phyloP scores from a whole-genome alignment of 2,797 vertebrate genomes.

The Crypturellus tataupa region DNA sequence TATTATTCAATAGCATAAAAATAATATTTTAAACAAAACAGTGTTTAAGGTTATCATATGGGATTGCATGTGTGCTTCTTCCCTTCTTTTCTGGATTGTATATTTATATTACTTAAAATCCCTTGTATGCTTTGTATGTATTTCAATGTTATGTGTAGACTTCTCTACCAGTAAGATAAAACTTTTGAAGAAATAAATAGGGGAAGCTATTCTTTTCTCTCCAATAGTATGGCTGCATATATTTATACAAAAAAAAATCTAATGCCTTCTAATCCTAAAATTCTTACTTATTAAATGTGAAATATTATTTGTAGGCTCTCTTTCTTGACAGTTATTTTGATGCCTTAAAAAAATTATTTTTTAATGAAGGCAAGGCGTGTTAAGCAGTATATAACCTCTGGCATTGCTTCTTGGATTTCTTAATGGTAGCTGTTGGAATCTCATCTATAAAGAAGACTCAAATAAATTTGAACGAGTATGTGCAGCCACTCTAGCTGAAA shows the following conservation, averaged over 20 bases:
- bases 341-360: not conserved
- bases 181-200: not conserved
- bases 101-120: not conserved
- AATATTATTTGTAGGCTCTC: not conserved
- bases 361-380: not conserved
- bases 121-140: not conserved
- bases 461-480: not conserved
- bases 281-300: not conserved
- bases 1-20: not conserved
- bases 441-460: not conserved
- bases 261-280: not conserved
- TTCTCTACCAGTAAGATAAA: not conserved
- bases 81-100: not conserved
- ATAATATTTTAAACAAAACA: not conserved
- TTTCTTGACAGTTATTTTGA: not conserved
- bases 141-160: not conserved
- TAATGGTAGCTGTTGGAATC: not conserved
- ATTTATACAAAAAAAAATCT: not conserved
- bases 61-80: not conserved
- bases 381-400: conserved; percentile 12
- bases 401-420: not conserved
- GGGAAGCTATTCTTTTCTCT: not conserved
- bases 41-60: not conserved
- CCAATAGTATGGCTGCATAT: not conserved
- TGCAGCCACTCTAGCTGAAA: not conserved